A percentile compares a stretch with the other conserved stretches of the same genome.
phyloP scores from a whole-genome alignment of 2,113 vertebrate genomes.

The Suricata suricatta region DNA sequence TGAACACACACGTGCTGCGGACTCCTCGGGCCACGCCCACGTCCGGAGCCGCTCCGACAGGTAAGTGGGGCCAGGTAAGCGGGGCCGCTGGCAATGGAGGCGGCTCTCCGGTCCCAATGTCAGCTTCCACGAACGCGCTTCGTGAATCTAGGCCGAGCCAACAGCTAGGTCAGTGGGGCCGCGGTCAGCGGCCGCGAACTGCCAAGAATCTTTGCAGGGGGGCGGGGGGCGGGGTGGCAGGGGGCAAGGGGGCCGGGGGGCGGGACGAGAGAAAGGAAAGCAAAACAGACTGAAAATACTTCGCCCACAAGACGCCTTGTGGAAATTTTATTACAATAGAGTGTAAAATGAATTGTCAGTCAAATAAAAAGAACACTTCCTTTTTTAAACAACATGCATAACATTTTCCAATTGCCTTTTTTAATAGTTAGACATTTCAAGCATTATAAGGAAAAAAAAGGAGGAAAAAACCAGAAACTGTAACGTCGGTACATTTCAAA shows the following conservation, averaged over 20 bases:
- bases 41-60: accelerated
- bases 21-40: accelerated
- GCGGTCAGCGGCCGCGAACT: accelerated
- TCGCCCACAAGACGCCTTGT: slow-evolving; percentile 87
- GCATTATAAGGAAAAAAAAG: slow-evolving; percentile 82
- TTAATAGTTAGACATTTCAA: slow-evolving; percentile 90
- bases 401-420: slow-evolving; percentile 83
- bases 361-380: slow-evolving; percentile 92
- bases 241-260: accelerated
- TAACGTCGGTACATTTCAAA: slow-evolving; percentile 86
- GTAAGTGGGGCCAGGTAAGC: accelerated
- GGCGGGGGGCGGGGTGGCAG: accelerated
- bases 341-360: slow-evolving; percentile 93
- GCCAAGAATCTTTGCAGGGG: accelerated
- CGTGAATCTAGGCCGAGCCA: background rate
- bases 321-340: slow-evolving; percentile 94
- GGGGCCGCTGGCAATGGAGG: accelerated
- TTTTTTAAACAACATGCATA: slow-evolving; percentile 85
- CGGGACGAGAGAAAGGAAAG: background rate
- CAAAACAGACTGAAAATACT: slow-evolving; percentile 66
- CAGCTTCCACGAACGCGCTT: background rate
- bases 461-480: slow-evolving; percentile 86
- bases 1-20: accelerated
- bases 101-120: accelerated
- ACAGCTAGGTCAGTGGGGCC: background rate